Evolutionary conservation across 1,140 invertebrate genomes (phyloP), one percentile per base, ranked within the genome.

Genomic region (Bathynomus jamesi): DNA sequence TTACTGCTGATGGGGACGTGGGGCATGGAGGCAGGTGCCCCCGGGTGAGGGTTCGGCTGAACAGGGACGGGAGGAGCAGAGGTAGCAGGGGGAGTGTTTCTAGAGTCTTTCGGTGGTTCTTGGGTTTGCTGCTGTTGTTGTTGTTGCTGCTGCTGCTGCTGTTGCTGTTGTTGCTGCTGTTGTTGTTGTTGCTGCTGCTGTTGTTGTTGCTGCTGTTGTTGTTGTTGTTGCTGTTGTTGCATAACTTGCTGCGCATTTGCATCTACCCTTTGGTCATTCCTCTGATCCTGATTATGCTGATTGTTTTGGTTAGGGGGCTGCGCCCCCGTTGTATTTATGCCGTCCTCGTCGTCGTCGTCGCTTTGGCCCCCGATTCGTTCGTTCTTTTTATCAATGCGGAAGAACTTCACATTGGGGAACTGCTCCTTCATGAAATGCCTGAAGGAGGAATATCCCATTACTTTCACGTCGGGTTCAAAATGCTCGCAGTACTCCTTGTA

Each of bases 361-460:
- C 72, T 74, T 30, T 72, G 72, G 24, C 70, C 67, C 13, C 64
- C 65, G 8, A 67, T 29, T 4, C 74, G 69, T 28, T 74, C 77
- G 11, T 72, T 72, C 68, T 76, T 76, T 32, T 78, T 78, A 28
- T 78, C 74, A 62, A 76, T 74, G 25, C 74, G 73, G 69, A 87
- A 87, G 79, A 91, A 91, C 79, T 88, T 89, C 1, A 91, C 86
- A 78, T 90, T 87, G 1, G 89, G 89, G 81, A 91, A 91, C 79
- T 91, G 89, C 77, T 90, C 88, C 79, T 90, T 90, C 87, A 91
- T 88, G 78, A 91, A 91, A 77, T 89, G 86, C 69, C 89, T 83
- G 81, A 92, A 92, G 25, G 89, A 90, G 0, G 89, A 90, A 78
- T 90, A 92, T 0, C 89, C 89, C 89, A 92, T 90, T 1, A 89